Conservation (phyloP, 2,113 vertebrate species). For the Megaceryle maxima region DNA sequence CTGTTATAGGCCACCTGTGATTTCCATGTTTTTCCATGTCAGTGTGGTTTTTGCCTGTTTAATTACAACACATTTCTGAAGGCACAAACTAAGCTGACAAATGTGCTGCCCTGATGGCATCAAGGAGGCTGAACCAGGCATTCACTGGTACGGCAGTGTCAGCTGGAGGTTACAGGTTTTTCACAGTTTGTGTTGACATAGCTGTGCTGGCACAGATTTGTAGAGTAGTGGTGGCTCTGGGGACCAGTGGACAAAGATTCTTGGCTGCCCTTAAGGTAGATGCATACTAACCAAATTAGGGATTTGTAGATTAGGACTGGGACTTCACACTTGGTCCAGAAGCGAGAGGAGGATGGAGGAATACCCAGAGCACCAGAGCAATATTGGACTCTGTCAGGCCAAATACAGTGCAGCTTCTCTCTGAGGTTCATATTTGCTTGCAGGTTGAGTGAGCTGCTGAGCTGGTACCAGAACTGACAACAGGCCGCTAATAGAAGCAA, state of each 20-base stretch:
- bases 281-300: slow-evolving; percentile 15
- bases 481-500: background rate
- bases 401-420: background rate
- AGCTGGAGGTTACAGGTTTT: background rate
- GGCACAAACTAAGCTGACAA: background rate
- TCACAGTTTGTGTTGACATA: background rate
- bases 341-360: background rate
- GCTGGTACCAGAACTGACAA: background rate
- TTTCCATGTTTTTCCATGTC: background rate
- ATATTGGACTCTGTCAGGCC: slow-evolving; percentile 17
- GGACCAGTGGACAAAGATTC: background rate
- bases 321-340: slow-evolving; percentile 10
- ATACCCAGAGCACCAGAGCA: slow-evolving; percentile 51
- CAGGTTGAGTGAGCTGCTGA: slow-evolving; percentile 8
- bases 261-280: slow-evolving; percentile 33
- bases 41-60: background rate
- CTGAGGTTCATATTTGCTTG: background rate
- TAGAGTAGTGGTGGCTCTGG: background rate
- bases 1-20: fast-evolving
- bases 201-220: background rate
- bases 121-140: background rate
- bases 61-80: background rate
- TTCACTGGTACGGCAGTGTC: background rate
- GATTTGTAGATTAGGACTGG: slow-evolving; percentile 49
- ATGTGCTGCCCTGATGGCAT: background rate